Conservation (phyloP, 1,140 invertebrate genomes). For the Stegodyphus dumicola region DNA sequence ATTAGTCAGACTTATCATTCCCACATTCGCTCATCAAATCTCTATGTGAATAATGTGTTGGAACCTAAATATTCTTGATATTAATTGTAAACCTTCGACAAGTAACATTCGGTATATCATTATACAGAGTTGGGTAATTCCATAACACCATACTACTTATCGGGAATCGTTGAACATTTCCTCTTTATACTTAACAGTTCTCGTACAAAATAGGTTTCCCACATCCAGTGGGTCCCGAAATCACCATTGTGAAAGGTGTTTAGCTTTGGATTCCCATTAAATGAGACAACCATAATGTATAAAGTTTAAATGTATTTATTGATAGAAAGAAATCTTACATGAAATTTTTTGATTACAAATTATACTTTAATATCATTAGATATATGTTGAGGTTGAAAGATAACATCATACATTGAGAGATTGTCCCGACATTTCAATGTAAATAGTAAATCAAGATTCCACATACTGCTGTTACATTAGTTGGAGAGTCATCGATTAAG, state of each 20-base stretch:
- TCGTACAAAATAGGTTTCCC: not conserved
- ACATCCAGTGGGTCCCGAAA: not conserved
- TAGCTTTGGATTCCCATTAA: not conserved
- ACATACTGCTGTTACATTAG: slow-evolving; percentile 9
- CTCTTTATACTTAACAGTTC: not conserved
- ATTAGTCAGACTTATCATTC: not conserved
- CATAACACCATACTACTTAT: slow-evolving; percentile 16
- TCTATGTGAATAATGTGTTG: not conserved
- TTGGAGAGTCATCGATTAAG: not conserved
- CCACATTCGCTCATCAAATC: slow-evolving; percentile 14
- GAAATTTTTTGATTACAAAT: not conserved
- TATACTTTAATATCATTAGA: not conserved
- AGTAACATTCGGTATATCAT: slow-evolving; percentile 7
- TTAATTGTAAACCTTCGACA: slow-evolving; percentile 3
- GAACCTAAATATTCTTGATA: slow-evolving; percentile 12
- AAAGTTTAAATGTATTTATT: not conserved
- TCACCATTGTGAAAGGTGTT: slow-evolving; percentile 1
- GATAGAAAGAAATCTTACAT: not conserved
- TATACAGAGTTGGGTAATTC: not conserved
- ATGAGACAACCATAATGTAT: not conserved
- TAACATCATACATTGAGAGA: not conserved
- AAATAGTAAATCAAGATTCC: slow-evolving; percentile 32
- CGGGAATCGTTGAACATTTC: not conserved
- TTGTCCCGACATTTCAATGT: not conserved
- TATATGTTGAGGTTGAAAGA: not conserved